Percentiles rank a stretch among this genome's conserved stretches.
phyloP scores from a whole-genome alignment of 2,797 vertebrate species.

The Halcyon badia region DNA sequence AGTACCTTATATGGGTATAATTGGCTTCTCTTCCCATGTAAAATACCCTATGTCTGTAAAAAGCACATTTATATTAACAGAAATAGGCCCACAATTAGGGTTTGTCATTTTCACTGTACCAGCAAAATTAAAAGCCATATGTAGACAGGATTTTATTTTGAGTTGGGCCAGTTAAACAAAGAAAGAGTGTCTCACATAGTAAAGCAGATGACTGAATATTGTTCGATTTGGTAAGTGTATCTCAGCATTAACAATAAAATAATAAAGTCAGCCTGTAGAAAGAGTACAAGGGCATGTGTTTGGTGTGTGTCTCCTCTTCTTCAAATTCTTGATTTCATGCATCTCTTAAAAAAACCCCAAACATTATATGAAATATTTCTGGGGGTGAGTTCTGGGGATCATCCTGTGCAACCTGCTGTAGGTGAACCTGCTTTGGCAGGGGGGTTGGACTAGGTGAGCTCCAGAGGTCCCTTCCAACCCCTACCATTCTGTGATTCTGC shows the following conservation, averaged over 20 bases:
- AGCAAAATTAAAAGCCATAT: neutral
- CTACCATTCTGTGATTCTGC: no score
- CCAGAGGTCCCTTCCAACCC: no score
- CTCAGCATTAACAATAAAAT: neutral
- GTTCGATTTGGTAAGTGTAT: neutral
- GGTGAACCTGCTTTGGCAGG: no score
- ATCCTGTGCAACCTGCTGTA: no score
- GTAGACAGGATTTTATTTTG: neutral
- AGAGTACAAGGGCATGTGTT: neutral
- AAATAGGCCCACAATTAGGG: neutral
- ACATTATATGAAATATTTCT: neutral
- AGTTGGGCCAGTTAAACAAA: neutral
- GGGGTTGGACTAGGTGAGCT: no score
- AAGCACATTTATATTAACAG: neutral
- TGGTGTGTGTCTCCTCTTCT: neutral
- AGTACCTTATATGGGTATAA: neutral
- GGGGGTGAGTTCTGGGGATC: neutral
- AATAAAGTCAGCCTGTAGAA: neutral
- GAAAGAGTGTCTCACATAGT: neutral
- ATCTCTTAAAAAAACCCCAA: neutral
- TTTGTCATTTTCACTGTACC: neutral
- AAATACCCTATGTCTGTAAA: neutral
- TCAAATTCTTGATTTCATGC: neutral
- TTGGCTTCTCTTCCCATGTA: neutral
- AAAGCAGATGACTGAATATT: neutral